Conservation (phyloP, 92 coral and sea anemone species). For the Umimayanthus chanpuru region DNA sequence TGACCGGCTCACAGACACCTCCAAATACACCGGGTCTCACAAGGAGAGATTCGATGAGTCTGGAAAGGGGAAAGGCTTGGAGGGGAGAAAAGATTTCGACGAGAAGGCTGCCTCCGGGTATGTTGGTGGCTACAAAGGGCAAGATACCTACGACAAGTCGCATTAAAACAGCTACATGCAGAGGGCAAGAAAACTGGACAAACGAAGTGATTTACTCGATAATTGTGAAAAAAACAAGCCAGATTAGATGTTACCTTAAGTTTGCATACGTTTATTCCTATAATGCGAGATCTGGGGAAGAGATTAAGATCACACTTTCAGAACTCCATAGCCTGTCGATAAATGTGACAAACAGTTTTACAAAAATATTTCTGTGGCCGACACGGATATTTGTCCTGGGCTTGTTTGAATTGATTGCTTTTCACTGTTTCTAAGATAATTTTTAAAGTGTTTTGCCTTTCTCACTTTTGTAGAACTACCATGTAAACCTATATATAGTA, state of each 20-base stretch:
- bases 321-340: no score
- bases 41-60: constrained; percentile 95
- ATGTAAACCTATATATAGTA: no score
- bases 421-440: no score
- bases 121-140: constrained; percentile 92
- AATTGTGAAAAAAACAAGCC: not conserved
- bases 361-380: no score
- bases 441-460: no score
- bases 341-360: no score
- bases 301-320: no score
- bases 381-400: no score
- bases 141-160: constrained; percentile 76
- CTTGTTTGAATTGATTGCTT: no score
- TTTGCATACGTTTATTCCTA: no score
- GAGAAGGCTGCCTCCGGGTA: constrained; percentile 81
- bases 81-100: constrained; percentile 85
- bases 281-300: no score
- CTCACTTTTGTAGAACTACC: no score
- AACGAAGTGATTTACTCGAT: not conserved
- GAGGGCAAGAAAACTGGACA: not conserved
- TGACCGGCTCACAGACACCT: constrained; percentile 91
- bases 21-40: constrained; percentile 95
- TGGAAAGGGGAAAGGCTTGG: constrained; percentile 94
- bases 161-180: constrained; percentile 52
- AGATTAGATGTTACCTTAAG: not conserved